Evolutionary conservation across 1,140 invertebrate species (phyloP).

Genomic region (Popillia japonica): DNA sequence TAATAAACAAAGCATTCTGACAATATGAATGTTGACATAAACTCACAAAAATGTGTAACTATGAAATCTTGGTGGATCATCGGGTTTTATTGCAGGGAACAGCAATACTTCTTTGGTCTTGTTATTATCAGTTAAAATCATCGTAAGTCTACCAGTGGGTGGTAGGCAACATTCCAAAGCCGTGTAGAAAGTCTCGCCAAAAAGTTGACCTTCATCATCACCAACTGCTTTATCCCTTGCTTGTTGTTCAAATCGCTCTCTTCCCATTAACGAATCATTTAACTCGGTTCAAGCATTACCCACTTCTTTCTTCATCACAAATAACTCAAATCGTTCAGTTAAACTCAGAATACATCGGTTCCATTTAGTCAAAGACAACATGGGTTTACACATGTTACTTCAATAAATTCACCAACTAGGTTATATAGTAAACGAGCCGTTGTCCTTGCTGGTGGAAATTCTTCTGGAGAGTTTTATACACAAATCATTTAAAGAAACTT

Average conservation of each 20-base stretch:
- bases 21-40: too few species aligned
- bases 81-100: conserved; percentile 88
- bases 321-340: conserved; percentile 87
- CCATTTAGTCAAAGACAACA: conserved; percentile 98
- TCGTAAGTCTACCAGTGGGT: conserved; percentile 95
- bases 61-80: too few species aligned
- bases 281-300: conserved; percentile 99
- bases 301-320: conserved; percentile 97
- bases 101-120: conserved; percentile 96
- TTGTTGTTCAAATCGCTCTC: conserved; percentile 94
- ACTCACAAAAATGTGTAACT: too few species aligned
- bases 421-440: conserved; percentile 95
- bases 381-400: conserved; percentile 95
- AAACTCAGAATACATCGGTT: conserved; percentile 84
- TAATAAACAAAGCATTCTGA: too few species aligned
- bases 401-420: conserved; percentile 95
- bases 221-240: conserved; percentile 97
- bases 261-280: conserved; percentile 95
- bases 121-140: conserved; percentile 98
- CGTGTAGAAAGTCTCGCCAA: conserved; percentile 98
- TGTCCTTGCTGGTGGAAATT: conserved; percentile 92
- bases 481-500: conserved; percentile 88
- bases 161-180: conserved; percentile 98
- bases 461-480: conserved; percentile 67
- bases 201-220: conserved; percentile 96